These are phyloP conservation scores for Sandelia bainsii DNA, from an alignment of 2,797 vertebrate genomes.

Conservation along the genomic window DNA sequence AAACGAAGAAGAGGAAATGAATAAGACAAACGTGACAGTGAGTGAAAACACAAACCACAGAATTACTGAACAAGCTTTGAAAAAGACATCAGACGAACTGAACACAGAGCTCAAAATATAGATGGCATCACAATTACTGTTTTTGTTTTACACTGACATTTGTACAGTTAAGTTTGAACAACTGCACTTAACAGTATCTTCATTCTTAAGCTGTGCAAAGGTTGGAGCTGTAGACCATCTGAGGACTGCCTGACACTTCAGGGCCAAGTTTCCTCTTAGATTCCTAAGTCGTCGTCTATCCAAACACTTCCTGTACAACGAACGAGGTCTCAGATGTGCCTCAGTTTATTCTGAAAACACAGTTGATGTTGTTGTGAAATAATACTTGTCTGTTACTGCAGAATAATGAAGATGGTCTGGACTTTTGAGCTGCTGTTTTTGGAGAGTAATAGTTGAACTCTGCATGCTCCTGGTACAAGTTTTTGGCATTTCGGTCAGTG, in stretches of 20 bases:
- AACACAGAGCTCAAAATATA: background rate
- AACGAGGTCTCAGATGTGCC: background rate
- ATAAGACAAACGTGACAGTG: fast-evolving
- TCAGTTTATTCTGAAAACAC: too few relatives aligned
- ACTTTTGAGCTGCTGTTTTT: background rate
- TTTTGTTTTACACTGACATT: background rate
- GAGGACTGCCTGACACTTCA: background rate
- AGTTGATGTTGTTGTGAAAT: slow-evolving; percentile 29
- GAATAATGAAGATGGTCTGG: background rate
- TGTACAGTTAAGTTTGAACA: background rate
- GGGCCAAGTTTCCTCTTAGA: background rate
- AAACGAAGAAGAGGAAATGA: background rate
- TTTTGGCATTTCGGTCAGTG: background rate
- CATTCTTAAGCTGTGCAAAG: background rate
- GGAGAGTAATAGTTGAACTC: too few relatives aligned
- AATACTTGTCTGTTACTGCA: background rate
- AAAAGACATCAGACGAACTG: too few relatives aligned
- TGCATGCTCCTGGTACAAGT: too few relatives aligned
- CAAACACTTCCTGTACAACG: slow-evolving; percentile 6
- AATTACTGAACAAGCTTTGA: too few relatives aligned
- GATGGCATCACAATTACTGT: too few relatives aligned
- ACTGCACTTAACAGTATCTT: background rate
- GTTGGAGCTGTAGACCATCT: background rate
- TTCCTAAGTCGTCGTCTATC: background rate
- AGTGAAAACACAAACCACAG: background rate